phyloP scores from a whole-genome alignment of 2,888 invertebrate genomes.

The Tipula vernalis region DNA sequence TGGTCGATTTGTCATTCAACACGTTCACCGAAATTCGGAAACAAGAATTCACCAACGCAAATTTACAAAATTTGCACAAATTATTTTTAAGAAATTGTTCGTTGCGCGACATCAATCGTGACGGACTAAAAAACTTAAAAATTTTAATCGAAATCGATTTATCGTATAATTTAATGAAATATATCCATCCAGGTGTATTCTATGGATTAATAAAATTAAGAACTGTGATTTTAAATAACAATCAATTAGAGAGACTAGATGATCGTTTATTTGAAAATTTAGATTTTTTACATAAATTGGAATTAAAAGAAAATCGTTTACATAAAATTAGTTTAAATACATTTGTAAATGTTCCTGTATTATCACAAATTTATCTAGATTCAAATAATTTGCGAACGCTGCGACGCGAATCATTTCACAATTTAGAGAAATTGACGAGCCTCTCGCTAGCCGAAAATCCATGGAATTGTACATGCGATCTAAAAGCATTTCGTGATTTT shows the following conservation, averaged over 20 bases:
- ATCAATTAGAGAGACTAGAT: constrained; percentile 57
- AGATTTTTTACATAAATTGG: constrained; percentile 59
- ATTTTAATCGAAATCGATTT: constrained; percentile 75
- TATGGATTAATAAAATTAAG: constrained; percentile 56
- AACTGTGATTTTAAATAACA: constrained; percentile 59
- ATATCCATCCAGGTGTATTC: constrained; percentile 56
- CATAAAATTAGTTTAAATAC: constrained; percentile 54
- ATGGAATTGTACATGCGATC: constrained; percentile 79
- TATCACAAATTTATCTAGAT: constrained; percentile 56
- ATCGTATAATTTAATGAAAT: constrained; percentile 56
- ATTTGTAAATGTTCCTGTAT: constrained; percentile 53
- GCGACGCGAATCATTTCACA: constrained; percentile 49
- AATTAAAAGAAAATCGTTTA: constrained; percentile 63
- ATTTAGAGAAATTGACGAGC: constrained; percentile 53
- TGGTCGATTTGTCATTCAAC: constrained; percentile 60
- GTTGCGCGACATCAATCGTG: constrained; percentile 55
- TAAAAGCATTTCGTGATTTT: constrained; percentile 68
- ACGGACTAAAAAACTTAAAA: constrained; percentile 61
- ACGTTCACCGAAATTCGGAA: constrained; percentile 49
- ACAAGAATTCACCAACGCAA: constrained; percentile 54
- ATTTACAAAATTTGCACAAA: constrained; percentile 69
- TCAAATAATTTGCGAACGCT: constrained; percentile 61
- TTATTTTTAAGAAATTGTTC: constrained; percentile 62
- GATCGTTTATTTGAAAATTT: constrained; percentile 66
- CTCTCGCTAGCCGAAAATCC: constrained; percentile 69